Conservation (phyloP, 2,113 vertebrate genomes). For the Mellivora capensis region DNA sequence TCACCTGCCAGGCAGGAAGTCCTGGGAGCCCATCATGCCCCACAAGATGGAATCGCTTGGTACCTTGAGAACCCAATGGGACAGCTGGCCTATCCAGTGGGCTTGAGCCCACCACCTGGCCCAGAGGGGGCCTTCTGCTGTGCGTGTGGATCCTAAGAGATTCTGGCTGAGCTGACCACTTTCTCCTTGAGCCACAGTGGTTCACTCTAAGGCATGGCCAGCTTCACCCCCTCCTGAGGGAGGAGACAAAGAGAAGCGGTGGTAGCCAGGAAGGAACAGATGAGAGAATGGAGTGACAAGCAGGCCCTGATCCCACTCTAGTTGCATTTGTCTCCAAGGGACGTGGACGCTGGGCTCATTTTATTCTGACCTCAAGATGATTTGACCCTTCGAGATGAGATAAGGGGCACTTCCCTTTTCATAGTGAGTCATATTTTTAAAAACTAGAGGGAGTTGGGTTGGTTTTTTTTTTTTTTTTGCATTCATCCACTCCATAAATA, state of each 20-base stretch:
- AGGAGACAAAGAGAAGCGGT: neutral
- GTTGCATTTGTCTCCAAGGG: neutral
- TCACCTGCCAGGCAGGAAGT: neutral
- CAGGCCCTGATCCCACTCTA: rapidly evolving
- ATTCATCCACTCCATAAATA: neutral
- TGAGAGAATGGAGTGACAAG: no score
- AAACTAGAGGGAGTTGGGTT: neutral
- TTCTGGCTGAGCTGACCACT: neutral
- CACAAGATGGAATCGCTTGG: neutral
- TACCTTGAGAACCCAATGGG: neutral
- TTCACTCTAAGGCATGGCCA: neutral
- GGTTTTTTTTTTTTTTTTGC: neutral
- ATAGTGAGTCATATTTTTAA: neutral
- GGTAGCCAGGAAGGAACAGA: neutral
- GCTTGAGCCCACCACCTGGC: neutral
- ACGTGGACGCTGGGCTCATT: neutral
- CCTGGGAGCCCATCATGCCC: neutral
- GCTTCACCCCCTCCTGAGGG: neutral
- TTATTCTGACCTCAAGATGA: neutral
- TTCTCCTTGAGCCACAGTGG: neutral
- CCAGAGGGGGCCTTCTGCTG: rapidly evolving
- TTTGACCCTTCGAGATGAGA: neutral
- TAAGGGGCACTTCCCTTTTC: neutral
- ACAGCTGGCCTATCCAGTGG: neutral
- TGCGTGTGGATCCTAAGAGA: no score